Evolutionary conservation across 2,113 vertebrate genomes (phyloP), one percentile per base, ranked within the genome.

Genomic region (Melanerpes formicivorus): DNA sequence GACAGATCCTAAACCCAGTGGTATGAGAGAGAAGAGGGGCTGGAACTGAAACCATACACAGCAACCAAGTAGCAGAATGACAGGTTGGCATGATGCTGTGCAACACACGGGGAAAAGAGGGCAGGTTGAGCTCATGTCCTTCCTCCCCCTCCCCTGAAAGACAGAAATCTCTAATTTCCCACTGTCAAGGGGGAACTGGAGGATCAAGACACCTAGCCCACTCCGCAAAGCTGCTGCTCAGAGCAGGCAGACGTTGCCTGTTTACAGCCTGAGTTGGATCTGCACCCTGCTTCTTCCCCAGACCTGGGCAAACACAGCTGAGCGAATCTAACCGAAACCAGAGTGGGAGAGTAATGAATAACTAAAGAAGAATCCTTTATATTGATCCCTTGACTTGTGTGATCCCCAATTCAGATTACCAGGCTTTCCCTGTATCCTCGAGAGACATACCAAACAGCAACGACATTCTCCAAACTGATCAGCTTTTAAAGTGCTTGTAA

Each of bases 101-200:
- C 0, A 0, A 26, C 23, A 82, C 2, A 0, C 12, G 25, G 63
- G 59, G 50, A 66, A 14, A 37, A 56, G 46, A 60, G 69, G 19
- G 17, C 71, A 76, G 63, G 23, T 30, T 87, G 74, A 81, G n/a
- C 18, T 71, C 32, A 66, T 0, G 7, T 6, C 40, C 8, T 55
- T 76, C 78, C 10, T 78, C 4, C 4, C 2, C 29, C 27, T 52
- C 14, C 64, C 18, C 18, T 63, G 60, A 71, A 23, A 27, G 72
- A 59, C 23, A 93, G 34, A 83, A 76, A 66, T 55, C 21, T 55
- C 50, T 79, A 6, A 66, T 84, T 91, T 67, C 27, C 46, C 30
- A 29, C n/a, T 80, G 23, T 48, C 40, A 19, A 60, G 14, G 48
- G 6, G 29, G 18, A 79, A n/a, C 3, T 32, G 59, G 62, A 90